A percentile compares a stretch with the other conserved stretches of the same genome.
These are phyloP conservation scores for Drusus annulatus DNA, from an alignment of 1,140 invertebrate genomes.

Conservation along the genomic window DNA sequence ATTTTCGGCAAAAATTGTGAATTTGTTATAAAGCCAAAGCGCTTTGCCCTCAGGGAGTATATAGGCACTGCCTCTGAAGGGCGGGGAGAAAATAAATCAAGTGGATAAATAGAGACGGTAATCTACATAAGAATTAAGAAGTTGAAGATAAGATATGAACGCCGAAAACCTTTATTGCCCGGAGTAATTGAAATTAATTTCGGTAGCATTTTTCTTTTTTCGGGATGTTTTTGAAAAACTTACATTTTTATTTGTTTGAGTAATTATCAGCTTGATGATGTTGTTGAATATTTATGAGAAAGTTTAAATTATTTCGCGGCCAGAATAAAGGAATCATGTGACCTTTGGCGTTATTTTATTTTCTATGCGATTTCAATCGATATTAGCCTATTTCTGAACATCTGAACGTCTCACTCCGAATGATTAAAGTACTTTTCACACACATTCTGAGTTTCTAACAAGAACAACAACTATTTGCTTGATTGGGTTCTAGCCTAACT, in stretches of 20 bases:
- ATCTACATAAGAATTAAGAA: constrained; percentile 30
- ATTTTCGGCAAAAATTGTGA: constrained; percentile 9
- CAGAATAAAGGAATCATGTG: no score
- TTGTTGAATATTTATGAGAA: no score
- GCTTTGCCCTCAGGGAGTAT: neutral
- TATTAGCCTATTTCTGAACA: no score
- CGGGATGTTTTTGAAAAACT: neutral
- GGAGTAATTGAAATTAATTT: neutral
- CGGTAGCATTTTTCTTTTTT: neutral
- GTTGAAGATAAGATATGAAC: constrained; percentile 18
- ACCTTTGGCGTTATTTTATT: no score
- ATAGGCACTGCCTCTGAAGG: neutral
- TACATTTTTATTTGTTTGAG: neutral
- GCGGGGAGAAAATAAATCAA: constrained; percentile 33
- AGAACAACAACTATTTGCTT: no score
- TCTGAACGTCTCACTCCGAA: no score
- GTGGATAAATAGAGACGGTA: constrained; percentile 31
- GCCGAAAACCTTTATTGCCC: constrained; percentile 2
- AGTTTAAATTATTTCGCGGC: no score
- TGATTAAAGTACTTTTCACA: no score
- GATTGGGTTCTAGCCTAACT: no score
- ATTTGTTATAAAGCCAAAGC: constrained; percentile 16
- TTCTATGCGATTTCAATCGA: no score
- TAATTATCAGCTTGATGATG: no score
- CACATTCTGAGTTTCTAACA: no score